These are phyloP conservation scores for Anolis carolinensis DNA, from an alignment of 2,113 vertebrate genomes.

Conservation along the genomic window DNA sequence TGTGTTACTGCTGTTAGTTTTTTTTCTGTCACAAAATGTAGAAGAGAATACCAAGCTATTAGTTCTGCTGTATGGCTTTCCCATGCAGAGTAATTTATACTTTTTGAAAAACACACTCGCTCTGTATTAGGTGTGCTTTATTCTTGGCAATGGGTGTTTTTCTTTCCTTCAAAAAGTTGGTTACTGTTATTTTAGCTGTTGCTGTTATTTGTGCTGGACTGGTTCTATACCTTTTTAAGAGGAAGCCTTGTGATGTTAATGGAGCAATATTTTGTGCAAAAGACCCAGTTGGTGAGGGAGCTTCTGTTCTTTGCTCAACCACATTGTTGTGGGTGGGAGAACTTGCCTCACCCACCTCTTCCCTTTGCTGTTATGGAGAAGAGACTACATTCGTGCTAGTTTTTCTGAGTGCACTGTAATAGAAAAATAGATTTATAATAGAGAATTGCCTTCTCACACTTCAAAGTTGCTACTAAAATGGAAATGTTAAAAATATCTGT, in stretches of 20 bases:
- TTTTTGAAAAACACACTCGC: background rate
- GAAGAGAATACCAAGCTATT: constrained; percentile 29
- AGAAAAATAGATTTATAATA: background rate
- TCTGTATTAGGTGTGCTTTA: background rate
- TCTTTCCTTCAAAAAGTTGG: background rate
- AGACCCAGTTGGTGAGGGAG: background rate
- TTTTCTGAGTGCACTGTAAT: background rate
- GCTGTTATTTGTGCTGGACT: background rate
- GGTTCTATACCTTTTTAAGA: background rate
- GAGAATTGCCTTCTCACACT: background rate
- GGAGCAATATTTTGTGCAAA: background rate
- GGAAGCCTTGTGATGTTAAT: background rate
- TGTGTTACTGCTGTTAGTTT: constrained; percentile 39
- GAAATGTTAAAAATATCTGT: background rate
- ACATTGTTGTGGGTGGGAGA: background rate
- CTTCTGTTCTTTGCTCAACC: background rate
- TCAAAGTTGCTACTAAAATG: background rate
- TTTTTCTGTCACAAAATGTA: constrained; percentile 20
- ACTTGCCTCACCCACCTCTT: background rate
- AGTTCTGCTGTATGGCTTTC: background rate
- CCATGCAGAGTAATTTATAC: background rate
- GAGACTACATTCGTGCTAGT: background rate
- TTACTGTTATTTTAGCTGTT: background rate
- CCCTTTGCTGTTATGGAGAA: background rate
- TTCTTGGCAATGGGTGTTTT: background rate